phyloP scores from a whole-genome alignment of 2,113 vertebrate genomes.

The Pomatostomus ruficeps region DNA sequence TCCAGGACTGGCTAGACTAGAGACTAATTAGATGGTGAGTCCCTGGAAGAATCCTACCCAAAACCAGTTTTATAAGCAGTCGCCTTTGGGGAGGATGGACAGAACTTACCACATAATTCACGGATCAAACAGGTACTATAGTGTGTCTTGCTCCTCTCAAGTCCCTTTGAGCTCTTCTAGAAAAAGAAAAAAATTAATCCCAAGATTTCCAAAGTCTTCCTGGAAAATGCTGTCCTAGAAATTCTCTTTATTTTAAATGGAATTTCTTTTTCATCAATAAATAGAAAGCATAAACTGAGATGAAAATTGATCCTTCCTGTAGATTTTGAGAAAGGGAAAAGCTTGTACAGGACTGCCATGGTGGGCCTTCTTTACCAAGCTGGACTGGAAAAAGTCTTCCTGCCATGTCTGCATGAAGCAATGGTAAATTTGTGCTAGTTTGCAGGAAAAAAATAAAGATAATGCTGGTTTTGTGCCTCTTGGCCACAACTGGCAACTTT shows the following conservation, averaged over 20 bases:
- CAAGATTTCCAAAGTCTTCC: background rate
- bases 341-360: background rate
- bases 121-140: rapidly evolving
- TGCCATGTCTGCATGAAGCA: background rate
- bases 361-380: background rate
- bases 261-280: background rate
- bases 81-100: background rate
- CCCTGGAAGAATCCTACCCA: background rate
- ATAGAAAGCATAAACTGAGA: background rate
- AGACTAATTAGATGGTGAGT: background rate
- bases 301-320: background rate
- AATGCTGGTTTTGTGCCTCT: background rate
- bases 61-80: background rate
- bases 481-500: background rate
- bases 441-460: rapidly evolving
- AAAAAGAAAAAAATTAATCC: background rate
- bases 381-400: background rate
- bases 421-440: background rate
- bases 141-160: background rate
- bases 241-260: background rate
- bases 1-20: background rate
- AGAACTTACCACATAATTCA: background rate
- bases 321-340: background rate
- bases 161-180: background rate
- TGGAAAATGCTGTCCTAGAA: background rate